phyloP scores from a whole-genome alignment of 2,888 invertebrate genomes.

The Pandemis heparana region DNA sequence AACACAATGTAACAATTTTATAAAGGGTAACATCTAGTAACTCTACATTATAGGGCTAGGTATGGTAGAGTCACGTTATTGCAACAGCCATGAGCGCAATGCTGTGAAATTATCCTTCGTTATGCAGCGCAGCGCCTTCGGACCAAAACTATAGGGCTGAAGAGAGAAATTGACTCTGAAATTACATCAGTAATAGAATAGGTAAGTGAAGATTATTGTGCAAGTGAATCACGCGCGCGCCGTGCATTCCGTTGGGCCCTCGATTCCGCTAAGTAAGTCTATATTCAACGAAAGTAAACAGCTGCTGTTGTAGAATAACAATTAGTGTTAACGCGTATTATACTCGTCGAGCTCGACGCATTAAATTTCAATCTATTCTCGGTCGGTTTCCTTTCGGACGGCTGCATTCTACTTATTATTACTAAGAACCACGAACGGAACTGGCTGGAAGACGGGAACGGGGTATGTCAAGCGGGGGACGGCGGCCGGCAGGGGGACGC shows the following conservation, averaged over 20 bases:
- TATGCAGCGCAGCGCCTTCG: neutral
- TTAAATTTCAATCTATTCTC: constrained; percentile 83
- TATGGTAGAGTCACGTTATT: neutral
- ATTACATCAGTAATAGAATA: constrained; percentile 30
- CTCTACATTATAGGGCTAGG: neutral
- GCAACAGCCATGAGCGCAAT: neutral
- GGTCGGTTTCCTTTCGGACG: constrained; percentile 80
- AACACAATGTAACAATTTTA: neutral
- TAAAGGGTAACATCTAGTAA: neutral
- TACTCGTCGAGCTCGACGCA: constrained; percentile 73
- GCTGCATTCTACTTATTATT: constrained; percentile 82
- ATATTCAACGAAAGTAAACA: constrained; percentile 83
- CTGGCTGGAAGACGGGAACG: constrained; percentile 74
- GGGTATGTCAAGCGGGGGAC: constrained; percentile 32
- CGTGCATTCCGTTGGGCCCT: constrained; percentile 60
- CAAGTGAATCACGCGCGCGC: constrained; percentile 64
- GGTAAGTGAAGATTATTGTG: constrained; percentile 50
- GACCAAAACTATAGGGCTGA: constrained; percentile 7
- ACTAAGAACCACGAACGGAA: constrained; percentile 74
- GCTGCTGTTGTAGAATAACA: constrained; percentile 79
- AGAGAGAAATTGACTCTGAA: constrained; percentile 17
- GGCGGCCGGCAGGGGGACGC: constrained; percentile 61
- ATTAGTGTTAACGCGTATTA: constrained; percentile 71
- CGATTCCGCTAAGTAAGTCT: constrained; percentile 69
- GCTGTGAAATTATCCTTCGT: neutral